These are phyloP conservation scores for Baryphthengus martii DNA, from an alignment of 2,113 vertebrate genomes.

Conservation along the genomic window DNA sequence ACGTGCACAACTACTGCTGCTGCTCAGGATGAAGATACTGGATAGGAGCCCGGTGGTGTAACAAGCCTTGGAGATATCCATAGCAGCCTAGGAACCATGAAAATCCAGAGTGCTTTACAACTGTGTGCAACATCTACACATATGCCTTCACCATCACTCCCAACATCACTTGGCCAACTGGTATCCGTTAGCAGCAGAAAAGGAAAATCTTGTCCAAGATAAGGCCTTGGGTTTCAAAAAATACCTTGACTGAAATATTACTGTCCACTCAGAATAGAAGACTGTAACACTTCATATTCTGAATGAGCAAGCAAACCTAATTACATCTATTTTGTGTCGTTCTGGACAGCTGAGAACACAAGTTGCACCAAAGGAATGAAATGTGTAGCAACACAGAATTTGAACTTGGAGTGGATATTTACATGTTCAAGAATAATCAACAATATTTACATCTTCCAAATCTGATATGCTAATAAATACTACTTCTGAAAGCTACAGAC, in stretches of 20 bases:
- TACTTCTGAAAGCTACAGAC: not conserved
- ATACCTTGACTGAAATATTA: not conserved
- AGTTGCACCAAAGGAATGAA: not conserved
- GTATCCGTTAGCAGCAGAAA: not conserved
- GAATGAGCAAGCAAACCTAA: not conserved
- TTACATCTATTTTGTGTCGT: not conserved
- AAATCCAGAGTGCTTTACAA: not conserved
- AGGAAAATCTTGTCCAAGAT: not conserved
- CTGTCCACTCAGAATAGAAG: not conserved
- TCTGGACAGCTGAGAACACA: not conserved
- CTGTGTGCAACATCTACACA: not conserved
- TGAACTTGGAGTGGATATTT: not conserved
- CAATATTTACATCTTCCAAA: not conserved
- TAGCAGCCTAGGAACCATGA: not conserved
- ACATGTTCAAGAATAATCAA: not conserved
- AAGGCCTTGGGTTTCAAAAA: not conserved
- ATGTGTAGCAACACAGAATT: not conserved
- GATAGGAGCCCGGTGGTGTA: accelerated
- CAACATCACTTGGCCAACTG: not conserved
- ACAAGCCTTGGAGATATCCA: not conserved
- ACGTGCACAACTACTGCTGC: not conserved
- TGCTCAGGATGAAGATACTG: not conserved
- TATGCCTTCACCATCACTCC: not conserved
- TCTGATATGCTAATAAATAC: not conserved
- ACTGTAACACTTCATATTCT: not conserved